These are phyloP conservation scores for Drosophila pachea DNA, from an alignment of 1,140 invertebrate genomes.

Conservation along the genomic window DNA sequence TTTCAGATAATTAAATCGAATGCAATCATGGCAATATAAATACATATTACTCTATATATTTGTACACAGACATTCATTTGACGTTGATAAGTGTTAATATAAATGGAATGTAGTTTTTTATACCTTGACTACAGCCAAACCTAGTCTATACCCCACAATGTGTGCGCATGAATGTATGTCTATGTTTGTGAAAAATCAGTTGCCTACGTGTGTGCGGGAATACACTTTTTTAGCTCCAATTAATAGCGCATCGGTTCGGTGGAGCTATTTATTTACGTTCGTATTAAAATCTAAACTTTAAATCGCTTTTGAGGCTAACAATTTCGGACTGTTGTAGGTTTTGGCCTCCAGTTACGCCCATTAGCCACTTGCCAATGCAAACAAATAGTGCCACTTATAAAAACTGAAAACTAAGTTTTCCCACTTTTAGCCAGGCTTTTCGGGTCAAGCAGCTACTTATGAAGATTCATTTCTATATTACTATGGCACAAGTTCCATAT, in stretches of 20 bases:
- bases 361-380: constrained; percentile 15
- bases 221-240: constrained; percentile 41
- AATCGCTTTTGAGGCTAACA: constrained; percentile 31
- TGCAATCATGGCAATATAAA: constrained; percentile 48
- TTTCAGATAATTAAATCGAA: constrained; percentile 58
- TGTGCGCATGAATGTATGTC: too few species aligned
- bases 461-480: too few species aligned
- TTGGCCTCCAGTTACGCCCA: constrained; percentile 24
- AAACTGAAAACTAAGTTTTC: not conserved
- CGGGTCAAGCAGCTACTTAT: constrained; percentile 7
- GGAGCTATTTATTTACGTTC: constrained; percentile 43
- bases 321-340: constrained; percentile 28
- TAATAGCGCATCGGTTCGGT: constrained; percentile 45
- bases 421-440: not conserved
- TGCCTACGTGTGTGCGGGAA: constrained; percentile 3
- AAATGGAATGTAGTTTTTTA: constrained; percentile 14
- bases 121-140: constrained; percentile 45
- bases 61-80: not conserved
- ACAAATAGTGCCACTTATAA: constrained; percentile 1
- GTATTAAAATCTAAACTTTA: constrained; percentile 32
- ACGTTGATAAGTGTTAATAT: constrained; percentile 21
- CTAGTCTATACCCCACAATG: constrained; percentile 47
- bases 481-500: too few species aligned
- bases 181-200: constrained; percentile 7
- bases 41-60: constrained; percentile 2